Evolutionary conservation across 2,888 invertebrate species (phyloP).

Genomic region (Ashinkailepas kermadecensis): DNA sequence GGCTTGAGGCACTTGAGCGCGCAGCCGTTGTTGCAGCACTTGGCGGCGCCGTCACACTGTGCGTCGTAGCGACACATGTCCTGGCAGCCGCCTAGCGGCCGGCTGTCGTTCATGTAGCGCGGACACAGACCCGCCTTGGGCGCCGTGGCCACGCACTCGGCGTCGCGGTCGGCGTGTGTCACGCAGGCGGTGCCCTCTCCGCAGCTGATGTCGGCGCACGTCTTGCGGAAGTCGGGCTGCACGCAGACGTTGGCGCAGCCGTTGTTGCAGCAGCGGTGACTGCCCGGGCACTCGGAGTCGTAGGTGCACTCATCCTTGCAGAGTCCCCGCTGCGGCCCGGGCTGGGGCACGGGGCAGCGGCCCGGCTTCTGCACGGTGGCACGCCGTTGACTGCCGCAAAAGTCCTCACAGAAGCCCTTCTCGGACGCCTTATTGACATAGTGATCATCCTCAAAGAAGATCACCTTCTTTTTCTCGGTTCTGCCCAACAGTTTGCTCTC

Average conservation of each 20-base stretch:
- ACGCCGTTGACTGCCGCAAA: neutral
- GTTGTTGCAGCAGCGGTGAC: neutral
- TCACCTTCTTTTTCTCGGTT: neutral
- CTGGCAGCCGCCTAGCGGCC: neutral
- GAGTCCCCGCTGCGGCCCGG: neutral
- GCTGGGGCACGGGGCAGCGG: neutral
- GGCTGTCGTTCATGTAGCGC: slow-evolving; percentile 8
- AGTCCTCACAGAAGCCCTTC: neutral
- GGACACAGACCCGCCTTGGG: neutral
- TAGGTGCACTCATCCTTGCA: slow-evolving; percentile 13
- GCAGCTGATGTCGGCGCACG: neutral
- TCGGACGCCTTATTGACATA: neutral
- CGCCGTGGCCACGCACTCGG: slow-evolving; percentile 1
- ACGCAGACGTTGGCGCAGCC: slow-evolving; percentile 16
- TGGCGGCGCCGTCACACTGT: neutral
- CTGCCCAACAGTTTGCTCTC: neutral
- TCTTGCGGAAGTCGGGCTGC: neutral
- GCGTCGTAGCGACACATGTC: neutral
- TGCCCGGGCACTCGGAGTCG: slow-evolving; percentile 12
- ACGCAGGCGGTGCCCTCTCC: neutral
- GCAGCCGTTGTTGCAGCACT: slow-evolving; percentile 20
- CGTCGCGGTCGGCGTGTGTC: neutral
- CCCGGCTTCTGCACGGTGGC: neutral
- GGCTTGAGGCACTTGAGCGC: neutral
- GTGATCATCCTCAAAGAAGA: slow-evolving; percentile 16